Conservation (phyloP, 2,113 vertebrate genomes). For the Atherinomorus stipes region DNA sequence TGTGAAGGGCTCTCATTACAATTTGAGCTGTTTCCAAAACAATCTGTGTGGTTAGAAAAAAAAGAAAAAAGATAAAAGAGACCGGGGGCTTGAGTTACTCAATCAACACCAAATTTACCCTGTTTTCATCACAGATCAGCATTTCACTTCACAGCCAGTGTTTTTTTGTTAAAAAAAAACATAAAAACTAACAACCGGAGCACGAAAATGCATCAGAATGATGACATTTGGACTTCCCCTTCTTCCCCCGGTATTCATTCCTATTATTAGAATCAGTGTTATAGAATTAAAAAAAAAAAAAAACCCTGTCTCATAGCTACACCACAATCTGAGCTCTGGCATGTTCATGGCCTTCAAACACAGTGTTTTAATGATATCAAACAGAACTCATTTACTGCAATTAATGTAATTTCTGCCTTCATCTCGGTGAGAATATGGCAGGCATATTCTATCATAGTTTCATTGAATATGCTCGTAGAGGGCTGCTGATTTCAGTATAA, state of each 20-base stretch:
- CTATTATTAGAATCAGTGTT: not conserved
- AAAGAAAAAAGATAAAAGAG: conserved; percentile 40
- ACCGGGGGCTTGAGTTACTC: conserved; percentile 5
- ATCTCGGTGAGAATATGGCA: conserved; percentile 49
- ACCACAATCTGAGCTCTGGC: not conserved
- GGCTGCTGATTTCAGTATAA: conserved; percentile 48
- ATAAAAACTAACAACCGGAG: no score
- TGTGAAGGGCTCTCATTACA: conserved; percentile 36
- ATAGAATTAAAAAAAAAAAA: not conserved
- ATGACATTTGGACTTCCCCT: not conserved
- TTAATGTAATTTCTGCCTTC: conserved; percentile 47
- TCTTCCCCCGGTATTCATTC: not conserved
- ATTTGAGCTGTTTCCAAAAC: conserved; percentile 31
- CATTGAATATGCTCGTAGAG: conserved; percentile 37
- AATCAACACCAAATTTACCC: conserved; percentile 25
- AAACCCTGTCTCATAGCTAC: no score
- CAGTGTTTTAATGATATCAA: conserved; percentile 30
- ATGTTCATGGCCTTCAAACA: conserved; percentile 13
- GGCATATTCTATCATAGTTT: conserved; percentile 37
- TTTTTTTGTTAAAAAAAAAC: not conserved
- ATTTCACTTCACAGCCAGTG: conserved; percentile 9
- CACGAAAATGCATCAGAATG: not conserved
- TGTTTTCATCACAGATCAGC: conserved; percentile 4
- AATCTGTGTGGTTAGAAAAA: conserved; percentile 4
- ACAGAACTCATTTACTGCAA: conserved; percentile 38